A percentile compares a stretch with the other conserved stretches of the same genome.
These are phyloP conservation scores for Sebastes taczanowskii DNA, from an alignment of 2,797 vertebrate genomes.

Conservation along the genomic window DNA sequence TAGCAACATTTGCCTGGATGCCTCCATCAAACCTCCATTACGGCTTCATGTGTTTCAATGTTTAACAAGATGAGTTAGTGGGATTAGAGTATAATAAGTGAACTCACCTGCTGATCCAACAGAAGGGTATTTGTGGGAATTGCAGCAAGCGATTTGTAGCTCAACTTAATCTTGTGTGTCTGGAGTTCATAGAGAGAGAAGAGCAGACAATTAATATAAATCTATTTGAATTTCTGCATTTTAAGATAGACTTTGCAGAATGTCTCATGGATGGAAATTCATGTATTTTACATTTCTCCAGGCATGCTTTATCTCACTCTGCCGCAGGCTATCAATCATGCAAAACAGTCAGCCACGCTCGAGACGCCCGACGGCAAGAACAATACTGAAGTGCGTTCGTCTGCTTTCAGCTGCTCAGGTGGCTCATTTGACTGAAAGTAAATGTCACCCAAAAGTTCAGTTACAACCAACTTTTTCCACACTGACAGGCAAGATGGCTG, in stretches of 20 bases:
- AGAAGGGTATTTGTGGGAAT: slow-evolving; percentile 97
- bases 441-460: neutral
- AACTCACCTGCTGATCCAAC: slow-evolving; percentile 96
- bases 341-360: slow-evolving; percentile 12
- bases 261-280: neutral
- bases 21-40: neutral
- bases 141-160: slow-evolving; percentile 95
- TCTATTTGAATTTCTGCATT: neutral
- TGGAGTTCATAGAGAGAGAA: slow-evolving; percentile 69
- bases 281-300: slow-evolving; percentile 7
- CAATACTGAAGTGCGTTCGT: neutral
- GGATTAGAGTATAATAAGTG: slow-evolving; percentile 14
- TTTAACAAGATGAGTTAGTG: neutral
- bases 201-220: slow-evolving; percentile 17
- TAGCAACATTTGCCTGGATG: neutral
- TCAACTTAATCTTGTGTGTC: slow-evolving; percentile 93
- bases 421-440: neutral
- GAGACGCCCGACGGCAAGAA: neutral
- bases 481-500: neutral
- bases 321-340: slow-evolving; percentile 19
- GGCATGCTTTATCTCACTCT: slow-evolving; percentile 12
- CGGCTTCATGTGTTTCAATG: neutral
- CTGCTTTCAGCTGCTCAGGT: neutral
- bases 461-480: neutral
- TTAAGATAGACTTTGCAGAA: neutral